Base-by-base conservation (phyloP, 2,797 vertebrate genomes). In the Danio tinwini region DNA sequence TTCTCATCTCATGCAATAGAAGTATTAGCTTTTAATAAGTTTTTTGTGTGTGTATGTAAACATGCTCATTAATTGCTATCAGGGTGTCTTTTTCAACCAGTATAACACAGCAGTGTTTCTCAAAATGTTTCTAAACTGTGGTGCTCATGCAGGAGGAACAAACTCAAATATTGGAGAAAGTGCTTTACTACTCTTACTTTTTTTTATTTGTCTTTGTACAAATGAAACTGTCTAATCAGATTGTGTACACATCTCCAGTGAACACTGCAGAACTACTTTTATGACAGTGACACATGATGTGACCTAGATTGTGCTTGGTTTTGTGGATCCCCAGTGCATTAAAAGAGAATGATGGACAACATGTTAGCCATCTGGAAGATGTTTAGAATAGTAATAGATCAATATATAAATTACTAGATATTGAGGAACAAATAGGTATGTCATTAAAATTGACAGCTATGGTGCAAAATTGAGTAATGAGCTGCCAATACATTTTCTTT, bases 331-430 rank as follows among this genome's bases (percentile, higher is more conserved):
- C 9, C 14, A 3, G 55, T 61, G 65, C 76, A 50, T 59, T 70
- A 19, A 77, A 49, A 16, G 64, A 77, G 16, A 77, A 59, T 77
- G 75, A 77, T 39, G 21, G 7, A 77, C 55, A 45, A 19, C 53
- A 21, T 68, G 12, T 29, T 11, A 10, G 0, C 12, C 40, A 53
- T 72, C 17, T 72, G 7, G 58, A 52, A 42, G 13, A 7, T 8
- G 11, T 64, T 37, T 21, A 45, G 62, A 76, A 65, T 76, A 45
- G 45, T 21, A 76, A 76, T 45, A 40, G 56, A 16, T 67, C 50
- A 2, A 5, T 55, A 37, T 12, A 7, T 39, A 52, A 64, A 64
- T 21, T 8, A 11, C 12, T 39, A 29, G 29, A 52, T 12, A 39
- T 52, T 6, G 3, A 29, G 29, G 29, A 29, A 29, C 29, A 29